Evolutionary conservation across 2,888 invertebrate species (phyloP).

Genomic region (Troglohyphantes excavatus): DNA sequence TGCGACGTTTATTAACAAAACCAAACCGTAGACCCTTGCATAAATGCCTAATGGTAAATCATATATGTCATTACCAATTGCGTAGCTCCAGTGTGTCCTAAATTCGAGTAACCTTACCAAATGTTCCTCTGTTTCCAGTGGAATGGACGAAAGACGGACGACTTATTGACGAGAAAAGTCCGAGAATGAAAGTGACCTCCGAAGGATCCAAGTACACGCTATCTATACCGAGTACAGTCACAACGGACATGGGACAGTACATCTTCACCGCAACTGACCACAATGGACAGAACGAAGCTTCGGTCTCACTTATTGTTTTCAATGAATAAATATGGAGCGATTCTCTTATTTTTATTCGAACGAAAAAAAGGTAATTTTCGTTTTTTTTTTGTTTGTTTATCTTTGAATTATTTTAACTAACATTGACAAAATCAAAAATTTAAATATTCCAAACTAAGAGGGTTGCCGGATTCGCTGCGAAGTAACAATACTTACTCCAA

Average conservation of each 20-base stretch:
- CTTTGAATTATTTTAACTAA: no score
- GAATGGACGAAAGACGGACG: conserved; percentile 96
- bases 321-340: conserved; percentile 71
- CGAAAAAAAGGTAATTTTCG: not conserved
- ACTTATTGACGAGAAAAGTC: conserved; percentile 89
- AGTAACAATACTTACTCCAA: no score
- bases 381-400: no score
- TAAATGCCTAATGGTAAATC: no score
- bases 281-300: conserved; percentile 89
- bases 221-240: conserved; percentile 88
- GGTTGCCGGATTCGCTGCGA: no score
- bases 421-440: no score
- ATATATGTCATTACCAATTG: no score
- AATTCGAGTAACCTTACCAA: no score
- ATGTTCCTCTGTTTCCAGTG: conserved; percentile 83
- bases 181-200: conserved; percentile 91
- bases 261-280: conserved; percentile 92
- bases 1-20: no score
- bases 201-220: conserved; percentile 91
- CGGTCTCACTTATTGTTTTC: conserved; percentile 92
- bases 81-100: no score
- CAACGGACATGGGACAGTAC: conserved; percentile 93
- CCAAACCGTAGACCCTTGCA: no score
- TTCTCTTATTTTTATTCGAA: not conserved
- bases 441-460: no score